Evolutionary conservation across 2,888 invertebrate genomes (phyloP).

Genomic region (Aporophyla nigra): DNA sequence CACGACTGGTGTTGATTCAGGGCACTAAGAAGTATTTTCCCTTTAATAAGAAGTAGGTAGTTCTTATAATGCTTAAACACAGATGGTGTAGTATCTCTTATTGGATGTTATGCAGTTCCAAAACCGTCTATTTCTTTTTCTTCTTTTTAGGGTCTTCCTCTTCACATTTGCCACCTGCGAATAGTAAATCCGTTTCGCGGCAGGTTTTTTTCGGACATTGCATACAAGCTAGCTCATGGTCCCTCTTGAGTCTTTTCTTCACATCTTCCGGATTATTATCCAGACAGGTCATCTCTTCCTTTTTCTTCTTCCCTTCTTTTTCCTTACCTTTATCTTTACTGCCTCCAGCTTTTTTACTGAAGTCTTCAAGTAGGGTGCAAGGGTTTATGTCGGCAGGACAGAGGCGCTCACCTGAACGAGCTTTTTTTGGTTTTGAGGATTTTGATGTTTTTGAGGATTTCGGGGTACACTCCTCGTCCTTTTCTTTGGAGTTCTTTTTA

Average conservation of each 20-base stretch:
- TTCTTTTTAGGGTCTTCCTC: neutral
- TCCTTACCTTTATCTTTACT: too few species aligned
- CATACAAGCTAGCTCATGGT: neutral
- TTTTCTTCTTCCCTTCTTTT: too few species aligned
- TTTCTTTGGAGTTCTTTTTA: neutral
- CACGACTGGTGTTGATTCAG: neutral
- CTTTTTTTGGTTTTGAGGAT: neutral
- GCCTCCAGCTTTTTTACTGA: neutral
- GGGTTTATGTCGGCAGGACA: neutral
- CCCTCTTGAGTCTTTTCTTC: slow-evolving; percentile 1
- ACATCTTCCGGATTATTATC: neutral
- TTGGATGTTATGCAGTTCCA: neutral
- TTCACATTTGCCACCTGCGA: neutral
- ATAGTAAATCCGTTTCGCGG: neutral
- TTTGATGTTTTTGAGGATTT: neutral
- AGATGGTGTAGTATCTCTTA: neutral
- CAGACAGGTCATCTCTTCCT: neutral
- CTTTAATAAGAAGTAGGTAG: neutral
- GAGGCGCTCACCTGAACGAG: neutral
- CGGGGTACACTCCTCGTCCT: neutral
- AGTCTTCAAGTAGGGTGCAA: neutral
- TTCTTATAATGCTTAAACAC: neutral
- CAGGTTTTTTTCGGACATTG: too few species aligned
- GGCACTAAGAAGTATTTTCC: neutral
- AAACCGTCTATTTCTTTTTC: neutral